Base-by-base conservation (phyloP, 2,888 invertebrate genomes). In the Entomobrya proxima region DNA sequence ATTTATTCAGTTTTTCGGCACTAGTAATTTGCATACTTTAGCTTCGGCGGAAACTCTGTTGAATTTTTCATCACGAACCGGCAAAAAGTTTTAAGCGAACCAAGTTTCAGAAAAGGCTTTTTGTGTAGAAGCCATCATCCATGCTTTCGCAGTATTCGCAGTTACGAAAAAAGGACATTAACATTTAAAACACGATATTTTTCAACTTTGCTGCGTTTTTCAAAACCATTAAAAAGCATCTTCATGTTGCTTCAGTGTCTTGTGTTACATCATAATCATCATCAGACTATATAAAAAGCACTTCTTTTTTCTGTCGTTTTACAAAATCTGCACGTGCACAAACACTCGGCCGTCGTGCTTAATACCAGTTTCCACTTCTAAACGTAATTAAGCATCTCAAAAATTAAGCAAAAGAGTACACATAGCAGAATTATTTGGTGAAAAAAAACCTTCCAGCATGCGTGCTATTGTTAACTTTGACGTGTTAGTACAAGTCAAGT, bases 291-390 rank as follows among this genome's bases (percentile, higher is more conserved):
- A 67, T 40, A 37, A 72, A 40, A 44, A 37, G 24, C 44, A 11
- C 44, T 40, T 72, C 5, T 9, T 72, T 47, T 72, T 75, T 50
- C 52, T 9, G 30, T 11, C 18, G n/a, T 37, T 72, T 61, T 47
- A 32, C 32, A 79, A 52, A 81, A 61, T 47, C 50, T 83, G 82
- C 82, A 83, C 82, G 82, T 83, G 82, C 67, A 52, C 47, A 52
- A n/a, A 50, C 37, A 35, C 15, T 69, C 18, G 44, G 9, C 13
- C 11, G 13, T 30, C 24, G 1, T 30, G 1, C n/a, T n/a, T n/a
- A n/a, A n/a, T 27, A 72, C 72, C 27, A 24, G 35, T 50, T 47
- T 80, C 69, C 30, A 72, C 55, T 50, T 55, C 37, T 18, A 67
- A 67, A 74, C 47, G 35, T 74, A 72, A 74, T 74, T 81, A 61